Base-by-base conservation (phyloP, 2,888 invertebrate genomes). In the Pinctada fucata region DNA sequence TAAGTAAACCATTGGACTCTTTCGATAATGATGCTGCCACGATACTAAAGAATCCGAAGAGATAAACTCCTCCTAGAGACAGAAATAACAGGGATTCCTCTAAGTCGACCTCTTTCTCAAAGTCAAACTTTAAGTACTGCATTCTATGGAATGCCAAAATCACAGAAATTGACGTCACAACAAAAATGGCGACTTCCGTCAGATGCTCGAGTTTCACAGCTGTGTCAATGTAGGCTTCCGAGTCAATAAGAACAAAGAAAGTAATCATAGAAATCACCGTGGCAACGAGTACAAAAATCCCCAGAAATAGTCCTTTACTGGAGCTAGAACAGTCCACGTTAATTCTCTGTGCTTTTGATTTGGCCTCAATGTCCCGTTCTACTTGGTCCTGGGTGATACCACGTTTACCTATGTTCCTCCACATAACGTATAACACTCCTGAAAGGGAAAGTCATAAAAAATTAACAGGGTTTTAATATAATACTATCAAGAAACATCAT, bases 401-500 rank as follows among this genome's bases (percentile, higher is more conserved):
- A 31, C 63, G 68, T 68, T 78, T 79, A 3, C 95, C 95, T 78
- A 96, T 95, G 88, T 95, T 95, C 85, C 94, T 96, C 98, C 98
- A 98, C 97, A 98, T 98, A 75, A 97, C 96, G 92, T 97, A 98
- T 89, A 98, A 96, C 65, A 98, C 97, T 74, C 97, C 91, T 91
- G 84, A 3, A 86, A 81, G 75, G n/a, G 8, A 78, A 2, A 52
- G 16, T 13, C 2, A 49, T 50, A 50, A 31, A 47, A 64, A 64
- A 63, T 3, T 16, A 64, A 64, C 3, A 6, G 16, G n/a, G 64
- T 3, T 16, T 16, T 16, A 64, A 64, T 64, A 3, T 2, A 64
- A n/a, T n/a, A n/a, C n/a, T n/a, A n/a, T n/a, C n/a, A n/a, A n/a
- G n/a, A n/a, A n/a, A n/a, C n/a, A n/a, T n/a, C n/a, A n/a, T n/a